A percentile compares a stretch with the other conserved stretches of the same genome.
phyloP scores from a whole-genome alignment of 2,888 invertebrate species.

The Coelopa pilipes region DNA sequence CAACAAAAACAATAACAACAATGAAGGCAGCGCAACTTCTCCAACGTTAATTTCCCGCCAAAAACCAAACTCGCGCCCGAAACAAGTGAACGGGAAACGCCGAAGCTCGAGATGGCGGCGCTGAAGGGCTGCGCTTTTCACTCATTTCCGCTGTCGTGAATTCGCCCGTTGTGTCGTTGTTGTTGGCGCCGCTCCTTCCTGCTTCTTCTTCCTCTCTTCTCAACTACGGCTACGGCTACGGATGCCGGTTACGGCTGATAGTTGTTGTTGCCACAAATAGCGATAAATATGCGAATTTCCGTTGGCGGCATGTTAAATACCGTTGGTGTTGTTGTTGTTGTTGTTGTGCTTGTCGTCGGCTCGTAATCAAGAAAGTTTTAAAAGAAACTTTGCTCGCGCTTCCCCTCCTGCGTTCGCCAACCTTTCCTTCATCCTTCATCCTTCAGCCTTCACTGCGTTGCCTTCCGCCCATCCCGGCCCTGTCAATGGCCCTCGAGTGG shows the following conservation, averaged over 20 bases:
- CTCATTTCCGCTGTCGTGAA: slow-evolving; percentile 22
- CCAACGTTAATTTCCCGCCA: slow-evolving; percentile 31
- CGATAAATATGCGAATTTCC: slow-evolving; percentile 35
- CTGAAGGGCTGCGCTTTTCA: slow-evolving; percentile 2
- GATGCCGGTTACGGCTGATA: too few species aligned
- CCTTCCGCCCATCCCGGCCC: not conserved
- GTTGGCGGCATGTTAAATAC: slow-evolving; percentile 21
- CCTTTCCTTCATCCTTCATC: not conserved
- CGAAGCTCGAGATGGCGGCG: slow-evolving; percentile 27
- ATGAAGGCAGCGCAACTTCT: not conserved
- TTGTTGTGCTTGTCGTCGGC: slow-evolving; percentile 11
- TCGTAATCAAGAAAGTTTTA: slow-evolving; percentile 32
- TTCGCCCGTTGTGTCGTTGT: not conserved
- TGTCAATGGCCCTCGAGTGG: not conserved
- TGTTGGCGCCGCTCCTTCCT: slow-evolving; percentile 5
- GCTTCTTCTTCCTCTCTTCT: not conserved
- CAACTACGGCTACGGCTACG: not conserved
- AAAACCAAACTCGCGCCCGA: slow-evolving; percentile 8
- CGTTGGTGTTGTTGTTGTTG: slow-evolving; percentile 9
- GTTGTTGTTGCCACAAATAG: slow-evolving; percentile 21
- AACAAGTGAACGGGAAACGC: slow-evolving; percentile 35
- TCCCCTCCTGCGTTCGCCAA: not conserved
- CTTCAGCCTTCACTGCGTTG: not conserved
- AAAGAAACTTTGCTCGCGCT: slow-evolving; percentile 21
- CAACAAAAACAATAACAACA: slow-evolving; percentile 4